Evolutionary conservation across 2,797 vertebrate genomes (phyloP), one percentile per base, ranked within the genome.

Genomic region (Rhinoraja longicauda): DNA sequence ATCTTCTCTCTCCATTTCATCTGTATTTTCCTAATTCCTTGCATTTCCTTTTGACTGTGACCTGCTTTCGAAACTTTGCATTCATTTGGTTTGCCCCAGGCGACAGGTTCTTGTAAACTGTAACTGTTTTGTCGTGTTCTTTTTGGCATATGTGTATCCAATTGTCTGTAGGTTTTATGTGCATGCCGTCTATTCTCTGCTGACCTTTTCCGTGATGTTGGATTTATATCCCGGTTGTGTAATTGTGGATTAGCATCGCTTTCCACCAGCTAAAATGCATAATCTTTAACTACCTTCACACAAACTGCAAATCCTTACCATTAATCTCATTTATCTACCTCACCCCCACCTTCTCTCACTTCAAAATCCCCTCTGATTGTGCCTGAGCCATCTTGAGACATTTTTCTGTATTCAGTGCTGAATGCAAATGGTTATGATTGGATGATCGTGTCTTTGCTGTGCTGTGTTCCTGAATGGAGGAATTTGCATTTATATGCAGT

Each of bases 1-100:
- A 88, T 88, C 84, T 64, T 88, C 84, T 88, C 57, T 64, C 59
- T 88, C n/a, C 84, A 88, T 62, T 36, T 10, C 67, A 88, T 62
- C 59, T 67, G 62, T 64, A 19, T 88, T 88, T 36, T 62, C 59
- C n/a, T 88, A 67, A 67, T 64, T 88, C 84, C 67, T 84, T 84
- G 53, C 29, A 57, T n/a, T 29, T 53, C n/a, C 53, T n/a, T 10
- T 24, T 82, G 79, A 82, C 45, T 77, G 6, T 59, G 59, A 53
- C 57, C 39, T 88, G n/a, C 67, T 19, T 67, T 39, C 82, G 88
- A 32, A 88, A 67, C 7, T 67, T 67, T 7, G 59, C 88, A n/a
- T 64, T 17, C 59, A 88, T 88, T 19, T 77, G 19, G 57, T 88
- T 13, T 64, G n/a, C 88, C 19, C 57, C 13, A 88, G 6, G 32